Percentiles rank a stretch among this genome's conserved stretches.
These are phyloP conservation scores for Chelonus formosanus DNA, from an alignment of 2,888 invertebrate species.

Conservation along the genomic window DNA sequence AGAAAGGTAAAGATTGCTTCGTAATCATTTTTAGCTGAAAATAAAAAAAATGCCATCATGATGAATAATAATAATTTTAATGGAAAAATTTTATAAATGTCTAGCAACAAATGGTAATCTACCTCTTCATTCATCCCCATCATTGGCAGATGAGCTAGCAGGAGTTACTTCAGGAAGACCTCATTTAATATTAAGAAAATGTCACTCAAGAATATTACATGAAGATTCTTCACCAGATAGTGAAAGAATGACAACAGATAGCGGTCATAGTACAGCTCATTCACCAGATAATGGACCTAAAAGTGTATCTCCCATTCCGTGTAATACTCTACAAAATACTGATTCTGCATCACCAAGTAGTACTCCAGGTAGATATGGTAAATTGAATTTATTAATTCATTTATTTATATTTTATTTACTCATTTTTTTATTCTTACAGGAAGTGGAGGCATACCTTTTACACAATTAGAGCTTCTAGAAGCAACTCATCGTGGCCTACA, in stretches of 20 bases:
- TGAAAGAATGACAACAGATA: conserved; percentile 84
- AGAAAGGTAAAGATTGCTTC: conserved; percentile 75
- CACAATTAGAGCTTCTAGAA: conserved; percentile 85
- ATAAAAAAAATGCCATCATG: background rate
- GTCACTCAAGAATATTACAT: conserved; percentile 63
- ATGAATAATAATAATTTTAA: conserved; percentile 1
- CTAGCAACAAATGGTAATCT: conserved; percentile 35
- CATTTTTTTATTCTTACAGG: conserved; percentile 60
- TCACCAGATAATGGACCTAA: conserved; percentile 88
- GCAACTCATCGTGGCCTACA: conserved; percentile 96
- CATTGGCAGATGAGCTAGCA: conserved; percentile 76
- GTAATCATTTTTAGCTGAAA: too few species aligned
- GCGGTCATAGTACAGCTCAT: conserved; percentile 91
- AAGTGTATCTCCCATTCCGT: conserved; percentile 80
- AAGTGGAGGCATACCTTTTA: conserved; percentile 80
- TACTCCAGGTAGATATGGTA: conserved; percentile 52
- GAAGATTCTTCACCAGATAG: conserved; percentile 89
- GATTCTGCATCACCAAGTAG: conserved; percentile 61
- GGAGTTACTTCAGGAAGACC: conserved; percentile 60
- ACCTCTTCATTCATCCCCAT: conserved; percentile 65
- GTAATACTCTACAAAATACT: conserved; percentile 63
- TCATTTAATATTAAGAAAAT: conserved; percentile 57
- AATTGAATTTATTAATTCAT: too few species aligned
- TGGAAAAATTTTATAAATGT: background rate
- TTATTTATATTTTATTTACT: too few species aligned